phyloP scores from a whole-genome alignment of 2,888 invertebrate genomes.

The Lomographa bimaculata region DNA sequence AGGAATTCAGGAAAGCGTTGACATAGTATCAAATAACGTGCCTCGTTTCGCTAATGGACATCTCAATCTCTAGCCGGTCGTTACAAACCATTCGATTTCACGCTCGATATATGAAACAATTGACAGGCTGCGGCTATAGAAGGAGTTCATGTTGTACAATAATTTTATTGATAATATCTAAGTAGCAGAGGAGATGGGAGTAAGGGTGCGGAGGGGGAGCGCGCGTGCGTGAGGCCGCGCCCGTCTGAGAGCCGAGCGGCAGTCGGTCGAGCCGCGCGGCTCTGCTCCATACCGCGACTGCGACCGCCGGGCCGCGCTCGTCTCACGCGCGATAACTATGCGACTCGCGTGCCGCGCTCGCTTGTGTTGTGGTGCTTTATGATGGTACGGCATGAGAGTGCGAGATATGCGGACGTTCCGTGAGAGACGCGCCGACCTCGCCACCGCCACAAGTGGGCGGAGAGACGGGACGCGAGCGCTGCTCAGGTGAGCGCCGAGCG shows the following conservation, averaged over 20 bases:
- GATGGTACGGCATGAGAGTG: slow-evolving; percentile 79
- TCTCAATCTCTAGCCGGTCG: slow-evolving; percentile 1
- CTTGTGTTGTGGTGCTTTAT: slow-evolving; percentile 79
- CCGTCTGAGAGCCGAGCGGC: slow-evolving; percentile 51
- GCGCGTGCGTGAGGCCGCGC: slow-evolving; percentile 50
- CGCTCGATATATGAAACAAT: slow-evolving; percentile 50
- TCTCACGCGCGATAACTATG: slow-evolving; percentile 54
- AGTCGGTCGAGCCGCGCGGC: slow-evolving; percentile 41
- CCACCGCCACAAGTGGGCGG: slow-evolving; percentile 79
- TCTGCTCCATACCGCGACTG: slow-evolving; percentile 51
- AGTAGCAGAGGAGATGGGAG: too few relatives aligned
- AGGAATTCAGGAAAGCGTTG: too few relatives aligned
- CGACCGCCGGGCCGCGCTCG: slow-evolving; percentile 44
- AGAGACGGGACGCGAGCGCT: slow-evolving; percentile 63
- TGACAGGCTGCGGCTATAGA: slow-evolving; percentile 59
- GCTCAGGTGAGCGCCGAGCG: slow-evolving; percentile 80
- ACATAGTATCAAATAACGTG: too few relatives aligned
- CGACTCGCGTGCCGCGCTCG: slow-evolving; percentile 68
- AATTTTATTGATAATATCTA: slow-evolving; percentile 82
- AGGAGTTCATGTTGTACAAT: slow-evolving; percentile 72
- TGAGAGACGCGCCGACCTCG: slow-evolving; percentile 60
- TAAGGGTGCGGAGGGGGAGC: slow-evolving; percentile 50
- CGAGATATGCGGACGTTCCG: slow-evolving; percentile 80
- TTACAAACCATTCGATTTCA: slow-evolving; percentile 44
- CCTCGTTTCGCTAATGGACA: too few relatives aligned